phyloP scores from a whole-genome alignment of 2,888 invertebrate species.

The Myathropa florea region DNA sequence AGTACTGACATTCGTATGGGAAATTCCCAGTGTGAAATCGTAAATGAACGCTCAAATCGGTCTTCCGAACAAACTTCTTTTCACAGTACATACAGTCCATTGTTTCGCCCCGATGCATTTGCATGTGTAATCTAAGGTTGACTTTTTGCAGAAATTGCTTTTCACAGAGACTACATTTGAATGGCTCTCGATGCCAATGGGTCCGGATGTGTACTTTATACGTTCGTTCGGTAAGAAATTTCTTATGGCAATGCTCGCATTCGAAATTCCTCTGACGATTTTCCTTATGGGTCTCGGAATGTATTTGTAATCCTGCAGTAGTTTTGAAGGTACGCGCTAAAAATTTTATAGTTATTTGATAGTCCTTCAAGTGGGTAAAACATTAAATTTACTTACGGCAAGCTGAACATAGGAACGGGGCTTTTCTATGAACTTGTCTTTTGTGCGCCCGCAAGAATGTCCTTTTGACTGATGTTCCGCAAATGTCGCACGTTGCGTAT shows the following conservation, averaged over 20 bases:
- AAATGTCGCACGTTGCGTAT: conserved; percentile 35
- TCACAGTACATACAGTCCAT: conserved; percentile 72
- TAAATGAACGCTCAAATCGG: conserved; percentile 71
- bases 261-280: conserved; percentile 69
- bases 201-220: conserved; percentile 64
- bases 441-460: conserved; percentile 38
- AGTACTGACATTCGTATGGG: conserved; percentile 69
- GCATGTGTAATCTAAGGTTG: conserved; percentile 72
- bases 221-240: conserved; percentile 67
- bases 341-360: neutral
- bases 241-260: conserved; percentile 67
- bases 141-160: conserved; percentile 72
- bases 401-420: conserved; percentile 64
- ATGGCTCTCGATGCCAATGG: conserved; percentile 65
- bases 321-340: conserved; percentile 71
- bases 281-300: conserved; percentile 68
- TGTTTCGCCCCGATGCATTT: conserved; percentile 73
- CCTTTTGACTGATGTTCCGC: conserved; percentile 18
- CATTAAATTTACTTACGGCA: conserved; percentile 69
- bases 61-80: conserved; percentile 72
- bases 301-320: conserved; percentile 64
- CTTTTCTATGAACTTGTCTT: conserved; percentile 26
- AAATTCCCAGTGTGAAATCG: conserved; percentile 73
- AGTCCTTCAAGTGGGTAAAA: neutral
- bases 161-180: conserved; percentile 68